Evolutionary conservation across 2,797 vertebrate species (phyloP).

Genomic region (Sitta carolinensis): DNA sequence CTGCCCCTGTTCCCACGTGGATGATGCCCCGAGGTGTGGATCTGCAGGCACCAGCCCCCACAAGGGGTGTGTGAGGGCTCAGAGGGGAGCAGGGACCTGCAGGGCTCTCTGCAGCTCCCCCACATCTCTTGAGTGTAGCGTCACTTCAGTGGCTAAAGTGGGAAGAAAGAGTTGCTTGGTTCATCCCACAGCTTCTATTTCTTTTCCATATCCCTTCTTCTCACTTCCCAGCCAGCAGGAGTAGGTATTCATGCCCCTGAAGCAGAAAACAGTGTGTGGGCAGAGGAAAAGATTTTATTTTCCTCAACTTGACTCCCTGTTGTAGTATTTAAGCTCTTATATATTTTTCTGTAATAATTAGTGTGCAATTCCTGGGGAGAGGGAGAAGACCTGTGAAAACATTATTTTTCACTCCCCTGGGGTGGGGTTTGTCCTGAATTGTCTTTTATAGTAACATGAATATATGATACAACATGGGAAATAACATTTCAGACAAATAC

Average conservation of each 20-base stretch:
- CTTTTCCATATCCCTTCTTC: not conserved
- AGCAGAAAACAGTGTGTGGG: not conserved
- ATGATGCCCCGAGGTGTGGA: not conserved
- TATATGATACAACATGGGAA: not conserved
- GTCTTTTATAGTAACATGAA: not conserved
- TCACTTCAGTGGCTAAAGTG: not conserved
- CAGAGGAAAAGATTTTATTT: not conserved
- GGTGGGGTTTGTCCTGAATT: not conserved
- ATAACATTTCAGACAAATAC: not conserved
- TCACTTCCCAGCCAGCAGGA: not conserved
- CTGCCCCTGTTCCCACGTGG: accelerated
- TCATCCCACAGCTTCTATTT: not conserved
- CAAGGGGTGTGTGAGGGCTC: not conserved
- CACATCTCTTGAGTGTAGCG: not conserved
- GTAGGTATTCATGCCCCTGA: not conserved
- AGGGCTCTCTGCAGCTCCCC: not conserved
- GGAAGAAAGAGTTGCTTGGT: not conserved
- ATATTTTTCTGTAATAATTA: not conserved
- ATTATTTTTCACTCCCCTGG: not conserved
- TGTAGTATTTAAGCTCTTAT: not conserved
- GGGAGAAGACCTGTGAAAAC: not conserved
- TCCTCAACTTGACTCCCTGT: not conserved
- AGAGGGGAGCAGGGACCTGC: not conserved
- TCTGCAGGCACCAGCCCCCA: not conserved
- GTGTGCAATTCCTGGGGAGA: not conserved